Evolutionary conservation across 2,797 vertebrate genomes (phyloP).

Genomic region (Momotus momota): DNA sequence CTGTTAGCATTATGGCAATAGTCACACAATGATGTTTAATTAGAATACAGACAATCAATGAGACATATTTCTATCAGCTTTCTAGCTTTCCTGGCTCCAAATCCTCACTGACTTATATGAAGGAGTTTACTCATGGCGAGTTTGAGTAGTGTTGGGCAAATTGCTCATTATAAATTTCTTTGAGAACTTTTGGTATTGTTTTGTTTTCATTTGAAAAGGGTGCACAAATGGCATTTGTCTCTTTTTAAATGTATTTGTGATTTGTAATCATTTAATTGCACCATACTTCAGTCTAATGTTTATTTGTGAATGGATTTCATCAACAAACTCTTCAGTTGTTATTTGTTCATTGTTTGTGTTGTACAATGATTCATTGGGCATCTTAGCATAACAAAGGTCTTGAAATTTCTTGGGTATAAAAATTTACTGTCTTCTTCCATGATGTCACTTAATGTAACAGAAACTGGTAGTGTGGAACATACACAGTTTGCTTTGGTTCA

Average conservation of each 20-base stretch:
- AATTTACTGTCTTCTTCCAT: neutral
- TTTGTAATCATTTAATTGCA: neutral
- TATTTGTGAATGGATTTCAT: neutral
- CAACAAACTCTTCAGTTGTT: neutral
- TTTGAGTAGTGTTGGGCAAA: neutral
- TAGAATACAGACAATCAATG: neutral
- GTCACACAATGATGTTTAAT: neutral
- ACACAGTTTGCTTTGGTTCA: neutral
- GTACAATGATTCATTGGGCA: neutral
- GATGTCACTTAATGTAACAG: neutral
- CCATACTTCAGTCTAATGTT: neutral
- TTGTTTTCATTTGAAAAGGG: neutral
- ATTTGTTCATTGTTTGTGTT: neutral
- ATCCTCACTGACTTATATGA: neutral
- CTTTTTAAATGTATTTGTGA: neutral
- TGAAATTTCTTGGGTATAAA: neutral
- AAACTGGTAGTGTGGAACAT: neutral
- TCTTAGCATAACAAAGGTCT: neutral
- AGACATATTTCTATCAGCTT: neutral
- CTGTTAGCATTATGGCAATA: neutral
- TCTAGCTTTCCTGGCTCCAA: neutral
- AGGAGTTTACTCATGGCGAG: neutral
- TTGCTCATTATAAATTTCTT: neutral
- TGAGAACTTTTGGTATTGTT: neutral
- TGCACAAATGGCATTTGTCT: neutral